These are phyloP conservation scores for Volucella zonaria DNA, from an alignment of 2,888 invertebrate genomes.

Conservation along the genomic window DNA sequence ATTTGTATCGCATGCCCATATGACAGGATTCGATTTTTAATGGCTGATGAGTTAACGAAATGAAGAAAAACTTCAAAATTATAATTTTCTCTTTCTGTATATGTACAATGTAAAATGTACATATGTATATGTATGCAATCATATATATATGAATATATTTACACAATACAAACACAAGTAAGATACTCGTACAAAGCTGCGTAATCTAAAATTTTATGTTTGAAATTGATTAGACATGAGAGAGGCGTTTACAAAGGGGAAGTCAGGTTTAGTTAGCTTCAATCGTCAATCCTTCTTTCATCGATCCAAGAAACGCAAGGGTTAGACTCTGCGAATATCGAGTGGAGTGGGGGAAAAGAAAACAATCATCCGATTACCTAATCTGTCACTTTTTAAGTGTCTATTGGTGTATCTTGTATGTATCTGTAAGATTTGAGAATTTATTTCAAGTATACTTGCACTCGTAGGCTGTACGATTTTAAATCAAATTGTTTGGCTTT, in stretches of 20 bases:
- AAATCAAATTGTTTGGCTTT: too few relatives aligned
- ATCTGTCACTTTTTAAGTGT: constrained; percentile 19
- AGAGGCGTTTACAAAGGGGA: background rate
- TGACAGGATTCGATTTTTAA: constrained; percentile 69
- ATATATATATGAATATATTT: background rate
- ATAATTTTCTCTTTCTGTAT: constrained; percentile 45
- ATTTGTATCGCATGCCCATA: constrained; percentile 10
- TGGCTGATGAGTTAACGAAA: constrained; percentile 44
- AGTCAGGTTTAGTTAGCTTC: constrained; percentile 23
- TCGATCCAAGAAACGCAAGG: constrained; percentile 13
- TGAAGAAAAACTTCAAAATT: constrained; percentile 60
- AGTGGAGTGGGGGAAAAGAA: background rate
- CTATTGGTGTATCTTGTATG: too few relatives aligned
- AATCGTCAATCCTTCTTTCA: constrained; percentile 21
- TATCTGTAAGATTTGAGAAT: too few relatives aligned
- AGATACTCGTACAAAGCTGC: constrained; percentile 6
- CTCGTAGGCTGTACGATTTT: too few relatives aligned
- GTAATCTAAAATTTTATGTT: constrained; percentile 34
- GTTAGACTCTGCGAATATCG: constrained; percentile 33
- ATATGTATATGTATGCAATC: background rate
- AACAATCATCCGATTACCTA: constrained; percentile 47
- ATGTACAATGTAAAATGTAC: background rate
- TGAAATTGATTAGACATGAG: constrained; percentile 40
- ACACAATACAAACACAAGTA: background rate
- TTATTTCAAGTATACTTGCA: too few relatives aligned